phyloP scores from a whole-genome alignment of 2,888 invertebrate genomes.

The Scaptomyza parva region DNA sequence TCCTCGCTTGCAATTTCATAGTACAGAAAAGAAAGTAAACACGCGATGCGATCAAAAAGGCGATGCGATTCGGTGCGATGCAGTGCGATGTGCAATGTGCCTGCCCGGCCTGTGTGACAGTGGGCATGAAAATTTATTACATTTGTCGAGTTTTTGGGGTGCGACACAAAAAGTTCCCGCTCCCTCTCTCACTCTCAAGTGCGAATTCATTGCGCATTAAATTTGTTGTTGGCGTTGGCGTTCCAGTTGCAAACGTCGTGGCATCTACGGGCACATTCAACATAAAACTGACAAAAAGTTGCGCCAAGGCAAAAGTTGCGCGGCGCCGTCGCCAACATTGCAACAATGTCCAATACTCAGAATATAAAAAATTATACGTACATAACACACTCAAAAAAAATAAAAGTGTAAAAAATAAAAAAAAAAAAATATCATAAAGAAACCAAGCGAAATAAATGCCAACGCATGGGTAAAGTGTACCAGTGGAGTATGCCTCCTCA shows the following conservation, averaged over 20 bases:
- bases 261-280: conserved; percentile 49
- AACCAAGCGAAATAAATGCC: conserved; percentile 32
- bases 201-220: conserved; percentile 68
- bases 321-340: conserved; percentile 32
- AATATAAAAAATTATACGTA: conserved; percentile 45
- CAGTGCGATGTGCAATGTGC: conserved; percentile 16
- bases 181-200: conserved; percentile 40
- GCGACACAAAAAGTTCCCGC: conserved; percentile 17
- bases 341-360: conserved; percentile 56
- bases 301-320: conserved; percentile 59
- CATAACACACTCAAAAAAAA: no score
- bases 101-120: conserved; percentile 53
- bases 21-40: conserved; percentile 52
- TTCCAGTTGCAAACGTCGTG: conserved; percentile 20
- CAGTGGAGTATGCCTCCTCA: conserved; percentile 1
- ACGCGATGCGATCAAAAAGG: conserved; percentile 27
- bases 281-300: conserved; percentile 66
- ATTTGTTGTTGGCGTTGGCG: conserved; percentile 52
- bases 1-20: conserved; percentile 31
- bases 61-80: conserved; percentile 16
- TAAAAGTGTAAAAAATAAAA: no score
- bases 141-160: conserved; percentile 33
- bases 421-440: neutral
- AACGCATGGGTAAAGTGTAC: conserved; percentile 34
- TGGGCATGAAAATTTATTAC: conserved; percentile 73